Base-by-base conservation (phyloP, 2,113 vertebrate genomes). In the Romanogobio albipinnatus region DNA sequence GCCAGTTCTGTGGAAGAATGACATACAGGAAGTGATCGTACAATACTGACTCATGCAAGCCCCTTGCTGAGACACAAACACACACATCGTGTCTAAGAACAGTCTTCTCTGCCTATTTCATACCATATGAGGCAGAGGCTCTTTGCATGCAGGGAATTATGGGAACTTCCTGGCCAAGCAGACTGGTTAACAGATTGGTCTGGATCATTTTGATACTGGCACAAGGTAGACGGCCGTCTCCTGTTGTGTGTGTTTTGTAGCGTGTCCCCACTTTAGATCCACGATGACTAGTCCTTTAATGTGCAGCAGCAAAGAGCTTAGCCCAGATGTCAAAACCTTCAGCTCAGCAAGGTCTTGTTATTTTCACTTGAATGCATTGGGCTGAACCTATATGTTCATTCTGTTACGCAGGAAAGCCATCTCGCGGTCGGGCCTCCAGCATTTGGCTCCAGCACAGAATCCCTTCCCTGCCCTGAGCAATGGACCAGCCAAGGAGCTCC, bases 391-490 rank as follows among this genome's bases (percentile, higher is more conserved):
- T 68, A 33, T 82, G 70, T 19, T 83, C 13, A 22, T 74, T 75
- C 10, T 87, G 77, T 62, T 81, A 8, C 74, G 10, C 91, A 99
- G 98, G 96, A 99, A 99, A 92, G 98, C 98, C n/a, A 99, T 99
- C 92, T 99, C 97, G 70, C 96, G 98, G 76, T 97, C 98, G 33
- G 98, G 98, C 85, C 96, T 99, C 76, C 98, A 99, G 92, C 98
- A 99, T 90, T 93, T 99, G 90, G 96, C 95, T 43, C 97, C 97
- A 0, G 94, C 95, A 14, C 97, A 97, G 53, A 91, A 92, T 58
- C 92, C 95, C 83, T 94, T 93, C 91, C 93, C 96, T 73, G 91
- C 95, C 13, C 92, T 97, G 36, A 96, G 95, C 91, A 98, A 99
- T n/a, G 98, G 98, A 88, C 97, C 98, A 70, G 94, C 94, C 82